Base-by-base conservation (phyloP, 2,113 vertebrate genomes). In the Lichenostomus cassidix region DNA sequence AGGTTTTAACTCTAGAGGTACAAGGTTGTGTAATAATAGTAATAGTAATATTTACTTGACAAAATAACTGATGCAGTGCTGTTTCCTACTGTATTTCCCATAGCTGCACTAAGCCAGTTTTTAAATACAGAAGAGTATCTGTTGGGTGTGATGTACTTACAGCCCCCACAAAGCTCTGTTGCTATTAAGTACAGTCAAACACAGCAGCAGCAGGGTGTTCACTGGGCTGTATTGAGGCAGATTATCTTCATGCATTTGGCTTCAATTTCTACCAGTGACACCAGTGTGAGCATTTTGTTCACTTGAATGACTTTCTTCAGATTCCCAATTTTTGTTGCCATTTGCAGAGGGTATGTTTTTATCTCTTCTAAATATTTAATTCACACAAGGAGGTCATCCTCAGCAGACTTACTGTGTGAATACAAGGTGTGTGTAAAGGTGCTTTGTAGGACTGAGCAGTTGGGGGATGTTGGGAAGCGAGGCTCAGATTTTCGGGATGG, bases 371-470 rank as follows among this genome's bases (percentile, higher is more conserved):
- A 91, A 23, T 50, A 44, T 27, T 35, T 50, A 42, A 83, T 75
- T 70, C 17, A 16, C 47, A 25, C 16, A 20, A 60, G 33, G 27
- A 69, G 60, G 20, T 53, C 2, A 5, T 6, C 5, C 29, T 28
- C 8, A 35, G 15, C n/a, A 52, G 74, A 50, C 4, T 3, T 3
- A 23, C 23, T 49, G 37, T 22, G 22, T 41, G 46, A 33, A 22
- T 19, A 7, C 6, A 24, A 3, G 7, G 10, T 23, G 52, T 12
- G 29, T 58, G 55, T 60, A 3, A 12, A 41, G 89, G 59, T 58
- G 94, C 49, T 93, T 53, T 96, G 91, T 87, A 92, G 95, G 83
- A 69, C 90, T 89, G 95, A 46, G 25, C 49, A 33, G 89, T 3
- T 31, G 49, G 89, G 69, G 81, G 86, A 25, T 58, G 23, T 56